Percentiles rank a stretch among this genome's conserved stretches.
These are phyloP conservation scores for Chiroxiphia lanceolata DNA, from an alignment of 2,797 vertebrate species.

Conservation along the genomic window DNA sequence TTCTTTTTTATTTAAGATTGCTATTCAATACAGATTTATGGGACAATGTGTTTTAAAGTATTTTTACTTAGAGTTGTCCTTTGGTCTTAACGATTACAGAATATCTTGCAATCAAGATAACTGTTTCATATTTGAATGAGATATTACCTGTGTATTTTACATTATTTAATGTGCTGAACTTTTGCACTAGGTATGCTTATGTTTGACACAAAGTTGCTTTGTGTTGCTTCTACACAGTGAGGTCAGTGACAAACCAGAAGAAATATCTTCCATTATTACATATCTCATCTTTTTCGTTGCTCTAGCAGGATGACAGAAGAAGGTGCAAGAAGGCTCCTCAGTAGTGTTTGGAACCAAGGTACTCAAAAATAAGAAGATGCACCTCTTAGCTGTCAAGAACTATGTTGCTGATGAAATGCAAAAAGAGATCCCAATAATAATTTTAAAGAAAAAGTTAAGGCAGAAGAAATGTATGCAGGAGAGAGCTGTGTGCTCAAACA, in stretches of 20 bases:
- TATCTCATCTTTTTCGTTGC: neutral
- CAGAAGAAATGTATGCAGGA: neutral
- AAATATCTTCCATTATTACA: neutral
- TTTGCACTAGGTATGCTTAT: neutral
- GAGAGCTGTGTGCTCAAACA: neutral
- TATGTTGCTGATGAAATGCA: neutral
- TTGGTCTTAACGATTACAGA: neutral
- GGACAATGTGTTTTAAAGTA: neutral
- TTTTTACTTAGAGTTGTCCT: neutral
- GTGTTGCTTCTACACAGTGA: neutral
- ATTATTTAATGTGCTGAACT: neutral
- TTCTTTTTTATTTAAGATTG: constrained; percentile 1
- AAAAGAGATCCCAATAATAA: neutral
- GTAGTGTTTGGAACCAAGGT: neutral
- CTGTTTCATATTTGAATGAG: neutral
- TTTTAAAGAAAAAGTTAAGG: neutral
- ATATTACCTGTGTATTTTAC: neutral
- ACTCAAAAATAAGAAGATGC: rapidly evolving
- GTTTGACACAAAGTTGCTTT: neutral
- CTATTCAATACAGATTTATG: neutral
- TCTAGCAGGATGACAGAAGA: neutral
- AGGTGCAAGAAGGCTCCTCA: neutral
- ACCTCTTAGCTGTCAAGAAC: neutral
- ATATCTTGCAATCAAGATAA: neutral
- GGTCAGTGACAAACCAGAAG: neutral